Evolutionary conservation across 1,140 invertebrate species (phyloP).

Genomic region (Theocolax elegans): DNA sequence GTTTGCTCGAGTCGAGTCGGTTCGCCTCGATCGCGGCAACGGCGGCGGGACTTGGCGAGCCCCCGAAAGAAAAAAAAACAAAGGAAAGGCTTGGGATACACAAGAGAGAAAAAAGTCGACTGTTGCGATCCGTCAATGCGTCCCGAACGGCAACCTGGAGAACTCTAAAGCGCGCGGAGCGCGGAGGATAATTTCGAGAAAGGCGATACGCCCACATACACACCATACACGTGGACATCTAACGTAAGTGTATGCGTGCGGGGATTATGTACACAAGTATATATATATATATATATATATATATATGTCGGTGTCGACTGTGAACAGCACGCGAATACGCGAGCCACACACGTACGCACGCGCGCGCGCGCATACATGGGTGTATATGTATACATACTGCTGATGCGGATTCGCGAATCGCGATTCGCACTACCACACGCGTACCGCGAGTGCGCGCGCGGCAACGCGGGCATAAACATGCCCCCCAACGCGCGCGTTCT

Average conservation of each 20-base stretch:
- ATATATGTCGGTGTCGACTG: neutral
- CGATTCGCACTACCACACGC: neutral
- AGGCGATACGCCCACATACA: constrained; percentile 34
- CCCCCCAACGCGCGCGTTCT: too few relatives aligned
- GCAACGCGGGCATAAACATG: too few relatives aligned
- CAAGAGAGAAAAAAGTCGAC: constrained; percentile 30
- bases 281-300: neutral
- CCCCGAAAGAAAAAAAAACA: constrained; percentile 16
- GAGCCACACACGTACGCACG: too few relatives aligned
- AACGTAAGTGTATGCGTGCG: constrained; percentile 21
- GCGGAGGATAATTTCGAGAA: constrained; percentile 14
- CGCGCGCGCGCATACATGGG: too few relatives aligned
- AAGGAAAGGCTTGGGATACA: constrained; percentile 2
- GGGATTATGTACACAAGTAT: neutral
- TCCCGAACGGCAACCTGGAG: neutral
- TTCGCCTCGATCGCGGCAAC: too few relatives aligned
- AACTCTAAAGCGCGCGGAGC: neutral
- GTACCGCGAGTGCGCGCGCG: neutral
- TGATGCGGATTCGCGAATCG: neutral
- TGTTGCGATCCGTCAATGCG: constrained; percentile 20
- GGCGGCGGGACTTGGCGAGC: too few relatives aligned
- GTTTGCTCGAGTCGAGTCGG: too few relatives aligned
- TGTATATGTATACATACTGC: neutral
- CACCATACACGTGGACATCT: constrained; percentile 10
- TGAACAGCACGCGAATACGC: too few relatives aligned